These are phyloP conservation scores for Gobius niger DNA, from an alignment of 2,113 vertebrate genomes.

Conservation along the genomic window DNA sequence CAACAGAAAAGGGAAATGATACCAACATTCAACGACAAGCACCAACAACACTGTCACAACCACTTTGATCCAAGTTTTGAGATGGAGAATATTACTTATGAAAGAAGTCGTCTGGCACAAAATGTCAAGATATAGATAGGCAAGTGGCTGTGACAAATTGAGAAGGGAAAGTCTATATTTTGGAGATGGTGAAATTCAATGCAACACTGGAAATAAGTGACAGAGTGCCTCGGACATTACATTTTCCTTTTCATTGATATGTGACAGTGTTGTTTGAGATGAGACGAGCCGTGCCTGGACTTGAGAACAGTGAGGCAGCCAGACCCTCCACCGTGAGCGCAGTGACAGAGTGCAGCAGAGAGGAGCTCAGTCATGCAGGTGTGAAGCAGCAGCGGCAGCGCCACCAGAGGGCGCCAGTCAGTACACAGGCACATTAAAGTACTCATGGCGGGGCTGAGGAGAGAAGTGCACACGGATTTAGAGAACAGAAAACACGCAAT, in stretches of 20 bases:
- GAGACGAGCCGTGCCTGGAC: constrained; percentile 21
- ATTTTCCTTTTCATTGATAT: not conserved
- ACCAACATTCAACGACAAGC: constrained; percentile 33
- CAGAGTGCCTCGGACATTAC: no score
- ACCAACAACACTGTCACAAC: constrained; percentile 27
- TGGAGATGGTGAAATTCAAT: not conserved
- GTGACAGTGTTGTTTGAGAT: constrained; percentile 20
- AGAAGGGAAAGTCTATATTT: no score
- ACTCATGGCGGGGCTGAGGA: constrained; percentile 95
- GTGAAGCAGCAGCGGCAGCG: constrained; percentile 75
- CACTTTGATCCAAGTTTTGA: not conserved
- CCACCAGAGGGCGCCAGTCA: constrained; percentile 88
- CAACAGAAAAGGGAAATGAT: constrained; percentile 9
- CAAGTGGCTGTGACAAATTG: no score
- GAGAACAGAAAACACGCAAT: constrained; percentile 49
- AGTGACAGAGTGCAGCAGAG: constrained; percentile 44
- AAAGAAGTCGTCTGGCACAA: no score
- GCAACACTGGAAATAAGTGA: not conserved
- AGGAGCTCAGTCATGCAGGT: constrained; percentile 68
- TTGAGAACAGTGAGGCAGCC: constrained; percentile 6
- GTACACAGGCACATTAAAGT: constrained; percentile 99
- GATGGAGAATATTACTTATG: no score
- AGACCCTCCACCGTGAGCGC: constrained; percentile 13
- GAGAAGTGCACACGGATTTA: constrained; percentile 83
- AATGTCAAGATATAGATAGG: no score